Evolutionary conservation across 1,140 invertebrate genomes (phyloP).

Genomic region (Drosophila subobscura): DNA sequence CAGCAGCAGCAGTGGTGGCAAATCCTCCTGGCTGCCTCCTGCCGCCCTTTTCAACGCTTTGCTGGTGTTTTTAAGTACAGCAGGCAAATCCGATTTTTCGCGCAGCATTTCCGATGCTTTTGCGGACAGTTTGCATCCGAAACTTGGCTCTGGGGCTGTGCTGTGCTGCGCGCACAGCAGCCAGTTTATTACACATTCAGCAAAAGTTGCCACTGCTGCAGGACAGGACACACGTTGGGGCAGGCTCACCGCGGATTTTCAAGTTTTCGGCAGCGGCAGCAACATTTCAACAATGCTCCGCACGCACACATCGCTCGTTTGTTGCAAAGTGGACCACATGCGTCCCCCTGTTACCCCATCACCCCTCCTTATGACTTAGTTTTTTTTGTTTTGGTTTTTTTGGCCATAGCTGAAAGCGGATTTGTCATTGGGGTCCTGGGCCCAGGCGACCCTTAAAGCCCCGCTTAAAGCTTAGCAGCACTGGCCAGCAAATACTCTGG

Average conservation of each 20-base stretch:
- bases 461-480: conserved; percentile 43
- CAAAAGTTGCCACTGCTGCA: conserved; percentile 20
- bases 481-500: not conserved
- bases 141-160: conserved; percentile 1
- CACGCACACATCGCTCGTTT: conserved; percentile 16
- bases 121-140: conserved; percentile 17
- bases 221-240: conserved; percentile 1
- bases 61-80: conserved; percentile 47
- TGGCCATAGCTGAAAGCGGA: not conserved
- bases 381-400: conserved; percentile 4
- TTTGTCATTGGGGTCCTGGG: too few species aligned
- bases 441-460: conserved; percentile 43
- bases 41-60: conserved; percentile 4
- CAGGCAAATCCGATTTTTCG: conserved; percentile 70
- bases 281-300: conserved; percentile 24
- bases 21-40: not conserved
- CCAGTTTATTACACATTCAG: conserved; percentile 55
- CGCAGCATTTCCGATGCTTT: conserved; percentile 10
- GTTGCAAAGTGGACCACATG: conserved; percentile 28
- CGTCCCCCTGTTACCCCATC: conserved; percentile 13
- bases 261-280: conserved; percentile 35
- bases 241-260: conserved; percentile 37
- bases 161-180: not conserved
- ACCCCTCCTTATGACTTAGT: not conserved
- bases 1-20: not conserved